Evolutionary conservation across 1,140 invertebrate genomes (phyloP).

Genomic region (Acyrthosiphon pisum): DNA sequence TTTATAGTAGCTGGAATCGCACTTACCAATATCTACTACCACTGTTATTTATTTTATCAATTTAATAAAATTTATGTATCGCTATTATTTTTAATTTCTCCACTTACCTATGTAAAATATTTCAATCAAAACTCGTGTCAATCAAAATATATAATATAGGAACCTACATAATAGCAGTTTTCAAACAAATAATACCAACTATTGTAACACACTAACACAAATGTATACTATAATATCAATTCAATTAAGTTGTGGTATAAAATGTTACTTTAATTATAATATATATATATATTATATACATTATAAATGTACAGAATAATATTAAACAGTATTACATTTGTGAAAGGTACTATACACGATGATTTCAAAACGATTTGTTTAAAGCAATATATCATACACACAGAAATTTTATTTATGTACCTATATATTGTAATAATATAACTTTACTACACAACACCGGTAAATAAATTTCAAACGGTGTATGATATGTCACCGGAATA

Average conservation of each 20-base stretch:
- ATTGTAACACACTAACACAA: too few species aligned
- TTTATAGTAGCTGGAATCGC: too few species aligned
- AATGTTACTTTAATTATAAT: background rate
- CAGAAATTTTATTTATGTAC: constrained; percentile 16
- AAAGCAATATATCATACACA: background rate
- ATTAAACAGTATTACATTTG: constrained; percentile 24
- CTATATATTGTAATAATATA: constrained; percentile 19
- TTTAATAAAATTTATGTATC: background rate
- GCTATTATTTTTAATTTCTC: too few species aligned
- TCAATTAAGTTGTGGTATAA: background rate
- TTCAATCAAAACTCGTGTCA: too few species aligned
- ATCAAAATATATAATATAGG: too few species aligned
- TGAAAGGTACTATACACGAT: constrained; percentile 15
- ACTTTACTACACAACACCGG: background rate
- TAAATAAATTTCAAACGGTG: constrained; percentile 27
- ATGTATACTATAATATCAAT: background rate
- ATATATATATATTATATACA: background rate
- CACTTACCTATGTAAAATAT: too few species aligned
- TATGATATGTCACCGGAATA: constrained; percentile 26
- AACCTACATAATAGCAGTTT: too few species aligned
- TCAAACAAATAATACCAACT: background rate
- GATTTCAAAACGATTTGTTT: constrained; percentile 23
- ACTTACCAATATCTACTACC: background rate
- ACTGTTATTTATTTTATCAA: background rate
- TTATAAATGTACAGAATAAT: background rate